Percentiles rank a stretch among this genome's conserved stretches.
These are phyloP conservation scores for Formica exsecta DNA, from an alignment of 1,140 invertebrate genomes.

Conservation along the genomic window DNA sequence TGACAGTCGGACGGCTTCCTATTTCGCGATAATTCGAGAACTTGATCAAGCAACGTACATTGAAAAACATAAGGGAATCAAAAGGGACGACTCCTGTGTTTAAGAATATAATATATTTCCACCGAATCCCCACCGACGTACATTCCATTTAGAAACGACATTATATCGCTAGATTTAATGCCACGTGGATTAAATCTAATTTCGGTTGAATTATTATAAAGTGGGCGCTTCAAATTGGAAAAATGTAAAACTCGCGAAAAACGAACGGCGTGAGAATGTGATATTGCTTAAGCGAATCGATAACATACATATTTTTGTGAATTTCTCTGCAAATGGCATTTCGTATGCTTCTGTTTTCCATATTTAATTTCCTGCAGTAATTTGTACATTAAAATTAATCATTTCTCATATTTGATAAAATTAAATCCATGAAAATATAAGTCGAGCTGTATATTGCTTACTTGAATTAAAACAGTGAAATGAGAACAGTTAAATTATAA, in stretches of 20 bases:
- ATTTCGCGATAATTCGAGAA: slow-evolving; percentile 28
- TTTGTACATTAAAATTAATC: slow-evolving; percentile 49
- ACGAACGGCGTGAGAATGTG: not conserved
- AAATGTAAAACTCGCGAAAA: not conserved
- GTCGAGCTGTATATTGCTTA: not conserved
- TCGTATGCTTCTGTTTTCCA: not conserved
- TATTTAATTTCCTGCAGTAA: slow-evolving; percentile 28
- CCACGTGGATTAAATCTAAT: slow-evolving; percentile 50
- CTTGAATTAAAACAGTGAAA: not conserved
- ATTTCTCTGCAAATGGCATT: not conserved
- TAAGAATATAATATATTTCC: slow-evolving; percentile 33
- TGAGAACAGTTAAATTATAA: not conserved
- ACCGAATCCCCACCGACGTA: not conserved
- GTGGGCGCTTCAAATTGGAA: slow-evolving; percentile 43
- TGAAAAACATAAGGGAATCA: slow-evolving; percentile 12
- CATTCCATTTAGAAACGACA: slow-evolving; percentile 1
- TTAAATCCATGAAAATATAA: not conserved
- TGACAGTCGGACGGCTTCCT: not conserved
- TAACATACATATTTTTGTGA: slow-evolving; percentile 1
- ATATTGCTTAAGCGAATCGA: slow-evolving; percentile 20
- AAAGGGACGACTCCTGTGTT: not conserved
- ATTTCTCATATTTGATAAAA: not conserved
- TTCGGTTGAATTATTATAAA: slow-evolving; percentile 22
- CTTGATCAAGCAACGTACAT: slow-evolving; percentile 28
- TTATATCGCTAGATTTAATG: not conserved